A percentile compares a stretch with the other conserved stretches of the same genome.
Conservation (phyloP, 1,140 invertebrate species). For the Cyclina sinensis region DNA sequence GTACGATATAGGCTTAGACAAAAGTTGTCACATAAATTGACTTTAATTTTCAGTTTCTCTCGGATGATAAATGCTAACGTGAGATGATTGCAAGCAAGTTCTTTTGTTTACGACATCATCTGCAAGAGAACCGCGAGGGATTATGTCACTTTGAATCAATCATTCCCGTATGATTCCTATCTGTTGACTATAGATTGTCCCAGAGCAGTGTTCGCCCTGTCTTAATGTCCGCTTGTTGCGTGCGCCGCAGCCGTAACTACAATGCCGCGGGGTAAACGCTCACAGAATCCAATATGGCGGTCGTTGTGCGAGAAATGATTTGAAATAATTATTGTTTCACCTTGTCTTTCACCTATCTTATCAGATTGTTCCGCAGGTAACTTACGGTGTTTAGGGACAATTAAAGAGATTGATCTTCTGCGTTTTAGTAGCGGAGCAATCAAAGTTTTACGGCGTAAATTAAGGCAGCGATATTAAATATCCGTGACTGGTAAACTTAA, state of each 20-base stretch:
- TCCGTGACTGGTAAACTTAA: conserved; percentile 58
- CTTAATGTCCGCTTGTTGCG: conserved; percentile 48
- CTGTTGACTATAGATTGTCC: conserved; percentile 44
- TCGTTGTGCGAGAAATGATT: conserved; percentile 54
- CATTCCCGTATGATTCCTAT: conserved; percentile 41
- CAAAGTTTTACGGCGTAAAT: conserved; percentile 46
- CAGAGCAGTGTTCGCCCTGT: conserved; percentile 35
- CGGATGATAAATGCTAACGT: conserved; percentile 1
- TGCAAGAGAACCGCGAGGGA: conserved; percentile 31
- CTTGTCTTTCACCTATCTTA: conserved; percentile 53
- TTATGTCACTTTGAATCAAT: conserved; percentile 60
- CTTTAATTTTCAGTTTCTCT: conserved; percentile 46
- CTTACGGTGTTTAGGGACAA: conserved; percentile 65
- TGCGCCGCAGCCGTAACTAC: conserved; percentile 46
- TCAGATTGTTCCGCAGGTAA: conserved; percentile 56
- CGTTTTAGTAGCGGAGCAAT: conserved; percentile 22
- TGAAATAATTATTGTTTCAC: conserved; percentile 65
- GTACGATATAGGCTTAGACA: not conserved
- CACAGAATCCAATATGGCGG: conserved; percentile 57
- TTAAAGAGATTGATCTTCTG: conserved; percentile 61
- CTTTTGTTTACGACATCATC: conserved; percentile 61
- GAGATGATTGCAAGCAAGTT: conserved; percentile 31
- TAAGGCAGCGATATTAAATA: conserved; percentile 37
- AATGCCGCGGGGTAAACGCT: conserved; percentile 19
- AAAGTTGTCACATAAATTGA: conserved; percentile 45